phyloP scores from a whole-genome alignment of 2,888 invertebrate species.

The Eupithecia insigniata region DNA sequence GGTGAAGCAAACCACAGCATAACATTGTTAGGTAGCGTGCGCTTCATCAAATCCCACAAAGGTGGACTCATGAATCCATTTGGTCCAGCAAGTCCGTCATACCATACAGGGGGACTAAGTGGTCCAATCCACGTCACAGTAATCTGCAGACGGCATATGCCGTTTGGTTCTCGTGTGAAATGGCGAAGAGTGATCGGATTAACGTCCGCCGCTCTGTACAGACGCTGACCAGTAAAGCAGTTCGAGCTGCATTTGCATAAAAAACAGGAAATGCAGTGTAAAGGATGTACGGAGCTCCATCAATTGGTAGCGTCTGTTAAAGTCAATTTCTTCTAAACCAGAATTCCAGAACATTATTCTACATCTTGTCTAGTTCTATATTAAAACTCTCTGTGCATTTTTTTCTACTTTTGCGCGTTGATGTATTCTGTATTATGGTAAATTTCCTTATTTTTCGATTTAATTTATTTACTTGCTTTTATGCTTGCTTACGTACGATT shows the following conservation, averaged over 20 bases:
- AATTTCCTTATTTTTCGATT: too few relatives aligned
- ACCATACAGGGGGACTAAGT: slow-evolving; percentile 58
- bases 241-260: slow-evolving; percentile 2
- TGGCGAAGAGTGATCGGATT: slow-evolving; percentile 66
- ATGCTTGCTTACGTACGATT: too few relatives aligned
- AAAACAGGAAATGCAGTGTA: slow-evolving; percentile 2
- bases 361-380: background rate
- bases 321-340: background rate
- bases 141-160: slow-evolving; percentile 58
- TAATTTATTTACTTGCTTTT: too few relatives aligned
- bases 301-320: background rate
- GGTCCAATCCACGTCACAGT: slow-evolving; percentile 62
- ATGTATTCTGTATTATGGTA: background rate
- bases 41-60: slow-evolving; percentile 29
- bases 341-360: background rate
- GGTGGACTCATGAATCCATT: slow-evolving; percentile 49
- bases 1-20: background rate
- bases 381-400: too few relatives aligned
- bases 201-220: slow-evolving; percentile 46
- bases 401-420: background rate
- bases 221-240: slow-evolving; percentile 19
- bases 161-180: slow-evolving; percentile 59
- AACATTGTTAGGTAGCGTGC: background rate
- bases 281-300: background rate
- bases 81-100: slow-evolving; percentile 52